Percentiles rank a stretch among this genome's conserved stretches.
Evolutionary conservation across 2,113 vertebrate genomes (phyloP).

Genomic region (Centropus bengalensis): DNA sequence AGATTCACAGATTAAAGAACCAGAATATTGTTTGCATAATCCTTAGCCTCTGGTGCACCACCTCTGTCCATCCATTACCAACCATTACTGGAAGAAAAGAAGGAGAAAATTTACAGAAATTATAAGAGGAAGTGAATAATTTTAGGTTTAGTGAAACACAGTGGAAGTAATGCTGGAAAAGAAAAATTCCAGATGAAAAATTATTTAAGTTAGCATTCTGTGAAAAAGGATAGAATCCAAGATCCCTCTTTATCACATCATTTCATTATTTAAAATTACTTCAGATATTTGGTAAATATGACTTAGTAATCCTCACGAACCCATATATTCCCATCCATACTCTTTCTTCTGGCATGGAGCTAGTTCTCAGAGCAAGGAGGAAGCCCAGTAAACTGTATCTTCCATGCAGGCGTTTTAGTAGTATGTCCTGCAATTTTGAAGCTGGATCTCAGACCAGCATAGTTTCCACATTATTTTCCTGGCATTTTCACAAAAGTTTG

Average conservation of each 20-base stretch:
- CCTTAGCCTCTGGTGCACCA: not conserved
- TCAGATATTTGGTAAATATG: not conserved
- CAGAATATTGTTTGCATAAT: not conserved
- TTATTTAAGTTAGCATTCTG: not conserved
- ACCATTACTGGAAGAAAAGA: not conserved
- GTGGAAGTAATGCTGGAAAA: not conserved
- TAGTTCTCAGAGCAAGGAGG: not conserved
- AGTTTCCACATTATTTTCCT: not conserved
- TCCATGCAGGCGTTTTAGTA: not conserved
- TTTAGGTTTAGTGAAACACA: not conserved
- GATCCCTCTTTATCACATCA: not conserved
- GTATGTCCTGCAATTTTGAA: not conserved
- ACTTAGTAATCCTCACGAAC: not conserved
- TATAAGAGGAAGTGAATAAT: not conserved
- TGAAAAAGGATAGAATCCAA: not conserved
- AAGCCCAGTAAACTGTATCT: not conserved
- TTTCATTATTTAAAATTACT: not conserved
- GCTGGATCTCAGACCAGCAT: not conserved
- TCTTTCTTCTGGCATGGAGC: not conserved
- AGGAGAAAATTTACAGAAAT: not conserved
- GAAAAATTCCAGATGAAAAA: not conserved
- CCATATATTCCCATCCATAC: not conserved
- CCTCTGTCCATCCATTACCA: not conserved
- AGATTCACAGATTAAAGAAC: not conserved
- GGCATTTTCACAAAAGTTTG: not conserved